Evolutionary conservation across 2,113 vertebrate species (phyloP).

Genomic region (Marcusenius ussheri): DNA sequence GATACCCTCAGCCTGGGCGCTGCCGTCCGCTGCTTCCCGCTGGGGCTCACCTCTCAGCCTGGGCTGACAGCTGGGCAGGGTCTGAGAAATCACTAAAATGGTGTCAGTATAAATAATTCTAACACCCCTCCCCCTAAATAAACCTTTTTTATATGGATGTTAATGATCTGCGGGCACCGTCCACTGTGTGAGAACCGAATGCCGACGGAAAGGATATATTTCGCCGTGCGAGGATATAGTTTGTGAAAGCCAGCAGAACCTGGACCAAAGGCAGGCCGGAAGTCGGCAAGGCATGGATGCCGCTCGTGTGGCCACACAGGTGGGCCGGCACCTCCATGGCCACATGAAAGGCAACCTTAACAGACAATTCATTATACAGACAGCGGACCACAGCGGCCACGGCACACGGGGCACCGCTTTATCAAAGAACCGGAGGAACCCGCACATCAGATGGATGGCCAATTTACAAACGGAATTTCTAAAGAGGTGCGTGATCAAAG

Average conservation of each 20-base stretch:
- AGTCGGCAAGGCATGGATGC: not conserved
- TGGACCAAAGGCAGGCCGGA: not conserved
- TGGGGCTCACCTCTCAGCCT: not conserved
- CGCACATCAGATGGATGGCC: conserved; percentile 5
- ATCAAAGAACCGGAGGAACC: conserved; percentile 6
- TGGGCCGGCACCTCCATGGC: not conserved
- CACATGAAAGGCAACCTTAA: conserved; percentile 8
- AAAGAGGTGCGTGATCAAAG: conserved; percentile 12
- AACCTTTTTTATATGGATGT: not conserved
- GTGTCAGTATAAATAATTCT: not conserved
- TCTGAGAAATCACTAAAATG: not conserved
- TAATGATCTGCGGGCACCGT: not conserved
- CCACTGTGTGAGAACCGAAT: not conserved
- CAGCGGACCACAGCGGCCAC: not conserved
- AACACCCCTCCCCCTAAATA: not conserved
- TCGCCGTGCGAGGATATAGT: not conserved
- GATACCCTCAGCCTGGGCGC: not conserved
- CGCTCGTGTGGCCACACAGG: not conserved
- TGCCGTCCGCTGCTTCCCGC: not conserved
- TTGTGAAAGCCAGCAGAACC: not conserved
- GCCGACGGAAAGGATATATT: not conserved
- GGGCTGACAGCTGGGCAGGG: not conserved
- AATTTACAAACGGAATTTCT: conserved; percentile 17
- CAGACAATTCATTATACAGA: conserved; percentile 15
- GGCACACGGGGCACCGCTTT: not conserved